phyloP scores from a whole-genome alignment of 2,113 vertebrate species.

The Pangasianodon hypophthalmus region DNA sequence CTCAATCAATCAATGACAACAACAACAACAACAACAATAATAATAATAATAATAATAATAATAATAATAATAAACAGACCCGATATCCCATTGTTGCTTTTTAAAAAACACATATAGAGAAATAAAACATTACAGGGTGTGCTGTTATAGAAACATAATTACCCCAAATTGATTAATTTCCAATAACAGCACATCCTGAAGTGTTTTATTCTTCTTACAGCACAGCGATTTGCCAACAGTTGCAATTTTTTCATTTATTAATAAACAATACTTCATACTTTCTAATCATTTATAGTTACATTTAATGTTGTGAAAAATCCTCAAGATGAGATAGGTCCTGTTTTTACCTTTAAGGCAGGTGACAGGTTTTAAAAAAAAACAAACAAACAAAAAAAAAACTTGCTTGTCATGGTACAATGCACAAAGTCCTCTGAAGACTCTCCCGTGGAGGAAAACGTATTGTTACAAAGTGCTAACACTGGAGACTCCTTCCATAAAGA shows the following conservation, averaged over 20 bases:
- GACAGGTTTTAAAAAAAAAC: too few relatives aligned
- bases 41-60: too few relatives aligned
- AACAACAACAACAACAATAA: background rate
- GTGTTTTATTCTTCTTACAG: background rate
- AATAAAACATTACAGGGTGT: background rate
- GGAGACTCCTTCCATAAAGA: background rate
- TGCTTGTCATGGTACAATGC: background rate
- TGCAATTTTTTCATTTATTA: background rate
- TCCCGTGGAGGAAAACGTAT: background rate
- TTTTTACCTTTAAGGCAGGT: too few relatives aligned
- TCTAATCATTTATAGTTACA: background rate
- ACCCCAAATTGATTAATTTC: background rate
- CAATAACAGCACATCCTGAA: background rate
- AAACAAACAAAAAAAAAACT: too few relatives aligned
- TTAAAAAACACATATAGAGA: background rate
- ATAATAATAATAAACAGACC: background rate
- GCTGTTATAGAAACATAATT: background rate
- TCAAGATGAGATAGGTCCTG: too few relatives aligned
- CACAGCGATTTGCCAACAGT: background rate
- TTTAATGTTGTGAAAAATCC: background rate
- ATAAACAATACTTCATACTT: background rate
- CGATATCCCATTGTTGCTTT: background rate
- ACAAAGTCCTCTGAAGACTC: background rate
- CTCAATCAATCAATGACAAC: background rate
- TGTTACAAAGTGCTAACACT: background rate